Evolutionary conservation across 2,888 invertebrate genomes (phyloP), one percentile per base, ranked within the genome.

Genomic region (Habroteleia sp.): DNA sequence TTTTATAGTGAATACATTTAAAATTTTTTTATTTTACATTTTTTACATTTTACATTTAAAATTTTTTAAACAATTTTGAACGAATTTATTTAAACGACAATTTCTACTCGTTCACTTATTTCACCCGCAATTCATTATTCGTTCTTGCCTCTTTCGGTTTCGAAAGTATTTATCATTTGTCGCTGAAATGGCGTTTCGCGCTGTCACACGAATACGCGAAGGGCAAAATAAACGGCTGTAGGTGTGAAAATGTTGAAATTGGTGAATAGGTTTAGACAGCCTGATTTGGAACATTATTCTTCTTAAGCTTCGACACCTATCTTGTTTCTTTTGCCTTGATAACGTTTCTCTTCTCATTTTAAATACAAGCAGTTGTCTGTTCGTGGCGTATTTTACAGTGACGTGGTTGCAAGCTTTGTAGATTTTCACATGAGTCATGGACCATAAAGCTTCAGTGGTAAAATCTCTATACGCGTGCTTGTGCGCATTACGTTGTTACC

Each of bases 361-460:
- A 27, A 17, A 27, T n/a, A n/a, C 11, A 10, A 27, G 17, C 39
- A 33, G 31, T 27, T 16, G 42, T 39, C 52, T 63, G 52, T 29
- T 50, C 39, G 58, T 46, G 74, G 69, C 63, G 63, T 33, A 60
- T 46, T 69, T 52, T 69, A 39, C 46, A 65, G 37, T 48, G 10
- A 25, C 50, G 33, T 42, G 50, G 62, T 56, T 69, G 25, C 63
- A 29, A 41, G 10, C 39, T 42, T 33, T 41, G 77, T 68, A 72
- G 75, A 77, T 77, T 77, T 77, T 66, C 75, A 20, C 56, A 58
- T 65, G 77, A 73, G 62, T 73, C 75, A 71, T 69, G 69, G 73
- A 27, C 71, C 66, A 69, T 76, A 77, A 78, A 76, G 56, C 73
- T 76, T 69, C 63, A 63, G 62, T 37, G 63, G 69, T 37, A 63